phyloP scores from a whole-genome alignment of 2,113 vertebrate species.

The Plotosus lineatus region DNA sequence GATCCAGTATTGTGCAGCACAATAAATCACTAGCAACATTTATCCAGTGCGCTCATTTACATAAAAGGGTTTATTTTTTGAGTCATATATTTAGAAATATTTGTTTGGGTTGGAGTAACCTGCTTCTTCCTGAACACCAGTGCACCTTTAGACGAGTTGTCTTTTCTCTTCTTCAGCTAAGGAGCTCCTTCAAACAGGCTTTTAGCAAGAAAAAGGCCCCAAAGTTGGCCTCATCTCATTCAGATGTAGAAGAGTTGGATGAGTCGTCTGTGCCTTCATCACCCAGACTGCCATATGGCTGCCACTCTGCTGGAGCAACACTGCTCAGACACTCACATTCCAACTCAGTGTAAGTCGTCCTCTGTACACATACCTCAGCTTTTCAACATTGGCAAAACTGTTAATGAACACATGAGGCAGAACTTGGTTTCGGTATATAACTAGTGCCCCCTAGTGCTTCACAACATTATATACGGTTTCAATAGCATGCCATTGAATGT shows the following conservation, averaged over 20 bases:
- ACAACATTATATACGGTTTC: neutral
- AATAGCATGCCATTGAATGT: neutral
- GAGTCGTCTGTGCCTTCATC: constrained; percentile 83
- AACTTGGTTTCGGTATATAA: neutral
- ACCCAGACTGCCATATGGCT: constrained; percentile 69
- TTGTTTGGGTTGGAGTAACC: neutral
- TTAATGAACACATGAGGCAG: neutral
- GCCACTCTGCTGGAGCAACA: constrained; percentile 14
- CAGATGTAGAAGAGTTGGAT: constrained; percentile 83
- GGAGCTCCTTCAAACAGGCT: constrained; percentile 90
- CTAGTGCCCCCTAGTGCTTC: neutral
- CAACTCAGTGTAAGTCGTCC: constrained; percentile 53
- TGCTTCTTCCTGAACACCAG: neutral
- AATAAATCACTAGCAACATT: neutral
- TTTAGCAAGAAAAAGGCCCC: constrained; percentile 87
- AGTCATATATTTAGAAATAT: neutral
- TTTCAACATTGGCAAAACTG: neutral
- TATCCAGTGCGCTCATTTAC: neutral
- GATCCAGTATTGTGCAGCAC: neutral
- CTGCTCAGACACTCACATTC: constrained; percentile 53
- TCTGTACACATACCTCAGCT: neutral
- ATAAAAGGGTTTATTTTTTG: neutral
- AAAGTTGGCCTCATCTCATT: constrained; percentile 83
- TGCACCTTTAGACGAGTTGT: neutral
- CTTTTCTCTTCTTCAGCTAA: constrained; percentile 71